Conservation (phyloP, 2,113 vertebrate species). For the Lycocorax pyrrhopterus region DNA sequence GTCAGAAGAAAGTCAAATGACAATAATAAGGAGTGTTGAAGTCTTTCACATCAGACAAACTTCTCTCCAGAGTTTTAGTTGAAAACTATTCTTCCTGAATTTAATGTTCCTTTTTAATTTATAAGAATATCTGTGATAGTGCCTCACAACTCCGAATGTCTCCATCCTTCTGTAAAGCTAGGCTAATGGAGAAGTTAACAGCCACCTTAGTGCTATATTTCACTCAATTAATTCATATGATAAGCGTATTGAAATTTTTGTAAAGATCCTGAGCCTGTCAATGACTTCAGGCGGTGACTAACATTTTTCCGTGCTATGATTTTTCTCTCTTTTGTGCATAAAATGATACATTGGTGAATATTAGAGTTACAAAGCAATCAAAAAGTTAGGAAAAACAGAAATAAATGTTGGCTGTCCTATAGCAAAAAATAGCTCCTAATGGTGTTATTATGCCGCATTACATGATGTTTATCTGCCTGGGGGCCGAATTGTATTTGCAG, state of each 20-base stretch:
- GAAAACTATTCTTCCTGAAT: not conserved
- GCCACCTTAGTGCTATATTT: not conserved
- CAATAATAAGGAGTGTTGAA: not conserved
- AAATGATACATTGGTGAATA: not conserved
- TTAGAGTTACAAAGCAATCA: not conserved
- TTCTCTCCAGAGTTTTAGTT: not conserved
- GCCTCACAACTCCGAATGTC: not conserved
- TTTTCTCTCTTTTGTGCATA: not conserved
- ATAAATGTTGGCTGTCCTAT: not conserved
- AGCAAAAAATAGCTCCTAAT: not conserved
- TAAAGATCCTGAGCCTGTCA: not conserved
- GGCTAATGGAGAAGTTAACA: not conserved
- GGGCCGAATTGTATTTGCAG: not conserved
- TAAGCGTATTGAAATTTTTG: not conserved
- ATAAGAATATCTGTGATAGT: not conserved
- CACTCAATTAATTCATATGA: not conserved
- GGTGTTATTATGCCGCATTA: not conserved
- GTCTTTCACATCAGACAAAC: not conserved
- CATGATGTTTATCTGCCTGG: not conserved
- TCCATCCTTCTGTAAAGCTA: not conserved
- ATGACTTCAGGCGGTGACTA: not conserved
- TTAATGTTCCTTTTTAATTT: not conserved
- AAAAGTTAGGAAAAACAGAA: not conserved
- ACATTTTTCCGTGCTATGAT: not conserved
- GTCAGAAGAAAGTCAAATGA: not conserved